Evolutionary conservation across 2,888 invertebrate species (phyloP), one percentile per base, ranked within the genome.

Genomic region (Melanargia galathea): DNA sequence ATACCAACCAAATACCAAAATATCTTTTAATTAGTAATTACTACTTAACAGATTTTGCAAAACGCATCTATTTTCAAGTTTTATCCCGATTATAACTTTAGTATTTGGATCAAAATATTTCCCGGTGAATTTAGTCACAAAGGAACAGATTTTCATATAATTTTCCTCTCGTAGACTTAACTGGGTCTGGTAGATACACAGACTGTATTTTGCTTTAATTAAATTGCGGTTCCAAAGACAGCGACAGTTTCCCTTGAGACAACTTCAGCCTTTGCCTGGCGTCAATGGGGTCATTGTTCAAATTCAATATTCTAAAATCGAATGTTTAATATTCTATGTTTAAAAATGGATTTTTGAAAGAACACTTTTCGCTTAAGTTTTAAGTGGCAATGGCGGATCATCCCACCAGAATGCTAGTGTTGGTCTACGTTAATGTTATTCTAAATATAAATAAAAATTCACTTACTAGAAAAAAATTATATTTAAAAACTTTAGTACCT

Each of bases 181-280:
- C 58, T 46, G 56, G n/a, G 30, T 60, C 51, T 38, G 26, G 26
- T 45, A 58, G 49, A 46, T 62, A 60, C 30, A 59, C 45, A 35
- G 43, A 63, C 58, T 51, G 62, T 58, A 66, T 70, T 69, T 66
- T 67, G 62, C 55, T 67, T 70, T 69, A 70, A 69, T 67, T 70
- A 70, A 70, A 63, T 67, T 62, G 65, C 61, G 65, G 67, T 66
- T 64, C 63, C 63, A 55, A 68, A 66, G 65, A 66, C 67, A 66
- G 51, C 57, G 55, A 62, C 55, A 58, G 45, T 46, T 60, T 70
- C 68, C 64, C 68, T 7, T 18, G 67, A 60, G 68, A 63, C 57
- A 62, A 63, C 51, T 62, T 66, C 60, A 65, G 59, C 64, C 60
- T 66, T 60, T 54, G 64, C 45, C 65, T 60, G 20, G 46, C 52